phyloP scores from a whole-genome alignment of 2,888 invertebrate species.

The Clivina fossor region DNA sequence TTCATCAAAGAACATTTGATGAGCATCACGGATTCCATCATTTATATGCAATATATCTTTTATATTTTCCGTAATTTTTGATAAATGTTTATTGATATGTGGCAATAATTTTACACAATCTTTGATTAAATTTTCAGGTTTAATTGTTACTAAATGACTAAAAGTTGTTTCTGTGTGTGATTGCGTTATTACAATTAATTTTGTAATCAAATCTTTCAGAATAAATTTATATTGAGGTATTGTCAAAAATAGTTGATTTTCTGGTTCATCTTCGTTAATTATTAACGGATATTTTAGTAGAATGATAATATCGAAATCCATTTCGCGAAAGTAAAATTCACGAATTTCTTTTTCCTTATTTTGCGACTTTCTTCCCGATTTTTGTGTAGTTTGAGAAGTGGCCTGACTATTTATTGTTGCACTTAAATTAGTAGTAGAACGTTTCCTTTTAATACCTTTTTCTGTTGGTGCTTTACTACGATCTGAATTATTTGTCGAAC shows the following conservation, averaged over 20 bases:
- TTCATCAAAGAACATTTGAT: conserved; percentile 58
- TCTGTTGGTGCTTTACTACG: conserved; percentile 21
- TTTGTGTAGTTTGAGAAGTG: conserved; percentile 8
- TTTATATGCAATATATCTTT: conserved; percentile 54
- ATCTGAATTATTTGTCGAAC: conserved; percentile 23
- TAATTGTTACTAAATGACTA: conserved; percentile 47
- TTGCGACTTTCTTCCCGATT: conserved; percentile 5
- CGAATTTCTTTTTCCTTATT: conserved; percentile 17
- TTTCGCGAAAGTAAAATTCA: conserved; percentile 52
- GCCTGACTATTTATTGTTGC: conserved; percentile 15
- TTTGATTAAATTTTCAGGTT: conserved; percentile 47
- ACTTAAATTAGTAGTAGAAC: conserved; percentile 1
- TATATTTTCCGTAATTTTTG: conserved; percentile 49
- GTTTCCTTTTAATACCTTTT: conserved; percentile 27
- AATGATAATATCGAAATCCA: conserved; percentile 65
- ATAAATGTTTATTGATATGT: conserved; percentile 54
- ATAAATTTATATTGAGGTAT: conserved; percentile 52
- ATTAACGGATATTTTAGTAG: conserved; percentile 56
- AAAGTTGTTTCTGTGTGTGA: conserved; percentile 41
- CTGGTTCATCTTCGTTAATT: conserved; percentile 25
- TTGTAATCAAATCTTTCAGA: conserved; percentile 61
- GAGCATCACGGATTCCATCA: conserved; percentile 60
- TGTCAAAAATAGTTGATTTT: conserved; percentile 35
- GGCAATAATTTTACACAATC: conserved; percentile 54
- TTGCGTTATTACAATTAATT: conserved; percentile 55